phyloP scores from a whole-genome alignment of 2,113 vertebrate genomes.

The Amblyornis subalaris region DNA sequence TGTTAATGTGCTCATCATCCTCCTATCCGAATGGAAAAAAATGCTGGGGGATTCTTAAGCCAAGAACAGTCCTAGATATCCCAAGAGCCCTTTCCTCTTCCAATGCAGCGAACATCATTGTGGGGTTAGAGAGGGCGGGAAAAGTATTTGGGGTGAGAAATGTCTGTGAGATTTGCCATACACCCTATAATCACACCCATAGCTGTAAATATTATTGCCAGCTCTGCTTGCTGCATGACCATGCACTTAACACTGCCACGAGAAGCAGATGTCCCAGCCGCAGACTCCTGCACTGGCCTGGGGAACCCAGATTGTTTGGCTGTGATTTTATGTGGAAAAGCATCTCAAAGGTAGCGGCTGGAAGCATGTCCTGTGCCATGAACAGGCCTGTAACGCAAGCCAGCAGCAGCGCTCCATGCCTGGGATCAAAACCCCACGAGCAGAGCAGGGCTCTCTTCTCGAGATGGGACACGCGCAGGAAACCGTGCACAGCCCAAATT shows the following conservation, averaged over 20 bases:
- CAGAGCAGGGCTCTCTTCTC: background rate
- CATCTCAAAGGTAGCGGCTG: background rate
- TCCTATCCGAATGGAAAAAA: background rate
- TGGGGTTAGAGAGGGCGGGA: background rate
- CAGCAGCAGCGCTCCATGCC: rapidly evolving
- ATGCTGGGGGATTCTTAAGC: background rate
- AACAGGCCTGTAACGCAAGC: background rate
- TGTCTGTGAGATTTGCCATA: background rate
- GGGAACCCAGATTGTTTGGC: background rate
- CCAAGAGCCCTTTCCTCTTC: background rate
- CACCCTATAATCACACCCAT: background rate
- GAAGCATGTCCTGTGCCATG: rapidly evolving
- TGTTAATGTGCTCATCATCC: background rate
- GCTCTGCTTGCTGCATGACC: rapidly evolving
- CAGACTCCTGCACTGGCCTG: background rate
- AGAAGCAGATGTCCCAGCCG: background rate
- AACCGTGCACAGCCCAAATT: rapidly evolving
- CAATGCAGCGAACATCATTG: background rate
- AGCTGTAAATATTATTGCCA: background rate
- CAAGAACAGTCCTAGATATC: background rate
- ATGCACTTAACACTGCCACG: rapidly evolving
- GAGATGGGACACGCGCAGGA: background rate
- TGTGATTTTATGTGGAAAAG: background rate
- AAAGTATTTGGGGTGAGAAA: background rate
- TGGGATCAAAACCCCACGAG: background rate